Conservation (phyloP, 2,888 invertebrate genomes). For the Barypeithes pellucidus region DNA sequence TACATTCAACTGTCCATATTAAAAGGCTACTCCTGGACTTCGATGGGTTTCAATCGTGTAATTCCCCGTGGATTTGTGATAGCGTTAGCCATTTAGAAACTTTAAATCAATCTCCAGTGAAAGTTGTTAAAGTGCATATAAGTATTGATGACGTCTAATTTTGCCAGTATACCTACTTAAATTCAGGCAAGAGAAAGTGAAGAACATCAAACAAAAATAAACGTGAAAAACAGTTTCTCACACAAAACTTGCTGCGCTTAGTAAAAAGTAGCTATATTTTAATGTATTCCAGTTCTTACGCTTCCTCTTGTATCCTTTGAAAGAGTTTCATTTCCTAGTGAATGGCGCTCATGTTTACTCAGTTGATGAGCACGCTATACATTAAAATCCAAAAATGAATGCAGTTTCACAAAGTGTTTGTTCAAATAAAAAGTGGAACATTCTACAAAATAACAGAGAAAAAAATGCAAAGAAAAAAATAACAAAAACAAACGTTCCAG, state of each 20-base stretch:
- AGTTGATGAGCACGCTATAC: constrained; percentile 47
- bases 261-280: constrained; percentile 48
- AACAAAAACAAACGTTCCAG: too few relatives aligned
- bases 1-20: too few relatives aligned
- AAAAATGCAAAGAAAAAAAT: neutral
- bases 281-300: constrained; percentile 43
- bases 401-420: constrained; percentile 33
- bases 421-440: constrained; percentile 6
- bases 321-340: constrained; percentile 36
- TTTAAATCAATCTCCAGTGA: too few relatives aligned
- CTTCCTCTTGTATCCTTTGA: constrained; percentile 34
- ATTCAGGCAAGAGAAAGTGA: neutral
- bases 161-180: too few relatives aligned
- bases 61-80: too few relatives aligned
- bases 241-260: neutral
- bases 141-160: too few relatives aligned
- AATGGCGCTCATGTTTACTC: constrained; percentile 50
- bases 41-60: too few relatives aligned
- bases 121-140: too few relatives aligned
- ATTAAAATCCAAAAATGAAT: constrained; percentile 52
- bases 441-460: neutral
- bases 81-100: too few relatives aligned
- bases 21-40: too few relatives aligned
- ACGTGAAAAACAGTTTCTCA: neutral
- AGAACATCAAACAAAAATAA: neutral